These are phyloP conservation scores for Phyto melanocephala DNA, from an alignment of 2,888 invertebrate species.

Conservation along the genomic window DNA sequence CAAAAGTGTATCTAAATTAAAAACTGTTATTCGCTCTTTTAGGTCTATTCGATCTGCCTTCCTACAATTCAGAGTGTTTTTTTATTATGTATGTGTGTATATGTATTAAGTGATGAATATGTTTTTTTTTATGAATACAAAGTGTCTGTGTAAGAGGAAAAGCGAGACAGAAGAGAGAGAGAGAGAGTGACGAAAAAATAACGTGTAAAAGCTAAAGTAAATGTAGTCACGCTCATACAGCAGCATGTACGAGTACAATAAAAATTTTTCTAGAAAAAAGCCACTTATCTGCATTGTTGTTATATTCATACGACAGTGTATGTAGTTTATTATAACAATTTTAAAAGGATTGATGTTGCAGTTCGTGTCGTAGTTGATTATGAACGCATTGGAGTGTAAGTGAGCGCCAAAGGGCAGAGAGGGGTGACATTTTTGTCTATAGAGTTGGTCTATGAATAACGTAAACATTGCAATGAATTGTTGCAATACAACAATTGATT, in stretches of 20 bases:
- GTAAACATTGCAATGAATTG: slow-evolving; percentile 22
- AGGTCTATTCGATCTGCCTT: too few relatives aligned
- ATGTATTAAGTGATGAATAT: too few relatives aligned
- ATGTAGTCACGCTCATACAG: not conserved
- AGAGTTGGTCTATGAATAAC: slow-evolving; percentile 15
- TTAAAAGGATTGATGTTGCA: slow-evolving; percentile 33
- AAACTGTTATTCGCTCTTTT: too few relatives aligned
- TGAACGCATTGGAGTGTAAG: slow-evolving; percentile 21
- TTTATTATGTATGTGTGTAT: too few relatives aligned
- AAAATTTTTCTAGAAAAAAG: slow-evolving; percentile 44
- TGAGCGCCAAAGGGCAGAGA: not conserved
- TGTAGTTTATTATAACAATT: slow-evolving; percentile 57
- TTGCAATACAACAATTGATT: slow-evolving; percentile 41
- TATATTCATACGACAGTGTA: slow-evolving; percentile 43
- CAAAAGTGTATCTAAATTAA: too few relatives aligned
- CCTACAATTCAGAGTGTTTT: too few relatives aligned
- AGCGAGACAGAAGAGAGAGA: not conserved
- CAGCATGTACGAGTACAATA: not conserved
- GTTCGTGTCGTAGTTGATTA: not conserved
- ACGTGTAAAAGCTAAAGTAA: not conserved
- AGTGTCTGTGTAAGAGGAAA: too few relatives aligned
- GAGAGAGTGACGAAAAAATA: too few relatives aligned
- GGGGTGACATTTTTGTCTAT: not conserved
- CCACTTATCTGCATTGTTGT: slow-evolving; percentile 55
- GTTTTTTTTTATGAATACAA: too few relatives aligned